Conservation (phyloP, 2,888 invertebrate genomes). For the Mesorhabditis belari region DNA sequence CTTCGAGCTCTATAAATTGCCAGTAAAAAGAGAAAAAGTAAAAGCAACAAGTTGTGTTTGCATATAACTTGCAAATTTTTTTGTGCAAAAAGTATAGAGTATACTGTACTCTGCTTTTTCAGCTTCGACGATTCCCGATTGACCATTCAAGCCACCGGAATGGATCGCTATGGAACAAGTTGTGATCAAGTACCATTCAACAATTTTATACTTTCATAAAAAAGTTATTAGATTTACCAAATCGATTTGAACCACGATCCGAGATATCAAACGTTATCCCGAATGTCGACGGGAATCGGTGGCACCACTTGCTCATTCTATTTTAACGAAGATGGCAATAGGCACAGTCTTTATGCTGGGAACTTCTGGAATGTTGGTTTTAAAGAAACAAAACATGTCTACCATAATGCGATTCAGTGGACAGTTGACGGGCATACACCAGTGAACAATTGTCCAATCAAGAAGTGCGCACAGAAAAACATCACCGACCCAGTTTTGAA, state of each 20-base stretch:
- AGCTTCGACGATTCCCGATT: conserved; percentile 42
- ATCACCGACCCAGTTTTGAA: conserved; percentile 22
- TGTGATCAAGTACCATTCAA: conserved; percentile 34
- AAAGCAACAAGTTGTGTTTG: too few relatives aligned
- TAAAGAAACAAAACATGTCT: neutral
- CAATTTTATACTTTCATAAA: neutral
- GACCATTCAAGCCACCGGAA: conserved; percentile 42
- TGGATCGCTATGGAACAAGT: conserved; percentile 28
- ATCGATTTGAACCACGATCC: conserved; percentile 37
- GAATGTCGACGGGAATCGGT: conserved; percentile 39
- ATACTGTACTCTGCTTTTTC: conserved; percentile 1
- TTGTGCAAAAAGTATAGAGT: neutral
- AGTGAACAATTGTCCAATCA: conserved; percentile 37
- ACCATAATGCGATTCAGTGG: neutral
- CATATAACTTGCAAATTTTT: too few relatives aligned
- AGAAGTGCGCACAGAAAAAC: conserved; percentile 22
- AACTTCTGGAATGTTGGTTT: conserved; percentile 37
- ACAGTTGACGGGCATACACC: conserved; percentile 1
- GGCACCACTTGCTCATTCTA: conserved; percentile 47
- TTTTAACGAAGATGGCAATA: conserved; percentile 36
- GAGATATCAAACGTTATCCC: conserved; percentile 16
- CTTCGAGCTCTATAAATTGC: too few relatives aligned
- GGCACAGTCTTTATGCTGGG: conserved; percentile 42
- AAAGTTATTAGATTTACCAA: conserved; percentile 38
- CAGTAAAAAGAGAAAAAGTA: too few relatives aligned